These are phyloP conservation scores for Colinus virginianus DNA, from an alignment of 2,113 vertebrate genomes.

Conservation along the genomic window DNA sequence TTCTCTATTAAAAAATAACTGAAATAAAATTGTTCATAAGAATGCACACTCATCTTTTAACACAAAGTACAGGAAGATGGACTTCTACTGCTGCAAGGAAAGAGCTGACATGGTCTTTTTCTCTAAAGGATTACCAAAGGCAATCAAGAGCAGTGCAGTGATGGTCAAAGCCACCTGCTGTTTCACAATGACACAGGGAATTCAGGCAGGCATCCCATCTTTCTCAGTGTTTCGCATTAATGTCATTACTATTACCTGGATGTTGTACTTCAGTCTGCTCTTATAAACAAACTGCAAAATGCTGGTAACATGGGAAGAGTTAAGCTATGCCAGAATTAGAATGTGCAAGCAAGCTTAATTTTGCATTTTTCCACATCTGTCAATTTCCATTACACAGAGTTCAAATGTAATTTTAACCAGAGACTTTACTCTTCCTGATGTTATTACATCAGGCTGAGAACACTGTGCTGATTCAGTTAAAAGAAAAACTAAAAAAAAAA, in stretches of 20 bases:
- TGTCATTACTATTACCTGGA: background rate
- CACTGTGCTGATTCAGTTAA: conserved; percentile 42
- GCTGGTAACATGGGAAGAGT: background rate
- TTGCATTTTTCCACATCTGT: background rate
- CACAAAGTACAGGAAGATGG: background rate
- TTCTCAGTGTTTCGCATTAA: background rate
- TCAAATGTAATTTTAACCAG: conserved; percentile 3
- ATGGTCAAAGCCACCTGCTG: background rate
- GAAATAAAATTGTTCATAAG: background rate
- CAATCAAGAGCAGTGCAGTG: background rate
- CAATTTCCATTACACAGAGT: background rate
- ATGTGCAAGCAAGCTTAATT: background rate
- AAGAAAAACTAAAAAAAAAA: conserved; percentile 11
- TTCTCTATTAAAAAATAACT: background rate
- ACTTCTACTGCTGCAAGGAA: background rate
- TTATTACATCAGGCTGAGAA: background rate
- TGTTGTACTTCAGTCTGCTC: background rate
- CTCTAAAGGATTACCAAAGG: background rate
- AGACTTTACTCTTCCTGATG: background rate
- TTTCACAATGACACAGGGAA: rapidly evolving
- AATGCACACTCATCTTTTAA: background rate
- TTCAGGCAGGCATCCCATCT: background rate
- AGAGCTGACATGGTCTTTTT: background rate
- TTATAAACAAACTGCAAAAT: background rate
- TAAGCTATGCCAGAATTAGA: background rate